These are phyloP conservation scores for Struthidea cinerea DNA, from an alignment of 2,113 vertebrate species.

Conservation along the genomic window DNA sequence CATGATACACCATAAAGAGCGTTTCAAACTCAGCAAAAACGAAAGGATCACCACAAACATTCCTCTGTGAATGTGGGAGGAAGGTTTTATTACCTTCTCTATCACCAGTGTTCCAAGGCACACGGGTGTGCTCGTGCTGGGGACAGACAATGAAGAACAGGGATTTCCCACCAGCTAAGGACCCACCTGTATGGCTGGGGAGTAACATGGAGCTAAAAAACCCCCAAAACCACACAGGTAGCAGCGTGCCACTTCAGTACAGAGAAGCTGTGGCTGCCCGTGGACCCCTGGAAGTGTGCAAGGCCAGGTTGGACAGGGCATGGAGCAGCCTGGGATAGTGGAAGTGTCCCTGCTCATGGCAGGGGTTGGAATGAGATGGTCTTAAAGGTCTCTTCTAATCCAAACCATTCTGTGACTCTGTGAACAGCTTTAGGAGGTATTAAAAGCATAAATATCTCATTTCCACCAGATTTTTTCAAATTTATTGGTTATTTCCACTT, in stretches of 20 bases:
- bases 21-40: neutral
- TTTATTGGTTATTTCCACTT: neutral
- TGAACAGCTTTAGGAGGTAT: neutral
- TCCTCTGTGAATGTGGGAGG: neutral
- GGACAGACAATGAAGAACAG: neutral
- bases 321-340: fast-evolving
- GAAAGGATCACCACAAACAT: neutral
- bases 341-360: neutral
- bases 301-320: neutral
- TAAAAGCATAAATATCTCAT: neutral
- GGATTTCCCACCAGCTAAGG: neutral
- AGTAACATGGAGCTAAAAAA: neutral
- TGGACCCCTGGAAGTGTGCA: neutral
- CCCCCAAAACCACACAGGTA: fast-evolving
- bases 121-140: neutral
- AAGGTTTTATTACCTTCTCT: neutral
- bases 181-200: neutral
- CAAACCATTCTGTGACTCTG: neutral
- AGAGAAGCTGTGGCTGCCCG: neutral
- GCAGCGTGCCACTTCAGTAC: neutral
- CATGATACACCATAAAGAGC: fast-evolving
- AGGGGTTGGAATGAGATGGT: neutral
- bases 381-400: neutral
- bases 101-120: neutral
- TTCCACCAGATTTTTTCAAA: neutral